Evolutionary conservation across 35 echinoderm and acorn worm genomes (phyloP).

Genomic region (Heliocidaris erythrogramma): DNA sequence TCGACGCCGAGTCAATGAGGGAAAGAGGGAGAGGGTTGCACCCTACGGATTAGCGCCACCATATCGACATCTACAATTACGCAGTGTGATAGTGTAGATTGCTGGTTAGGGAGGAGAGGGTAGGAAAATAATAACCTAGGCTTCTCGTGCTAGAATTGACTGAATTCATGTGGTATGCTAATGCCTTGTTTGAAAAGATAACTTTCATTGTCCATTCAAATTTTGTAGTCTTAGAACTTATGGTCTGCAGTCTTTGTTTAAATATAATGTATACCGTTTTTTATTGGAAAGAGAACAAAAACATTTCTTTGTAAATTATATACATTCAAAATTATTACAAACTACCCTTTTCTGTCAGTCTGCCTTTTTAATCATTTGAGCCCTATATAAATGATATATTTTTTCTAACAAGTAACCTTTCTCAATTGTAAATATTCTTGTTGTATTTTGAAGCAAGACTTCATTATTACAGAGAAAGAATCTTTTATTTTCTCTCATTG

Average conservation of each 20-base stretch:
- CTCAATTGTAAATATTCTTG: not conserved
- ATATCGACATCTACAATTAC: conserved; percentile 40
- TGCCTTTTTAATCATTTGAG: no score
- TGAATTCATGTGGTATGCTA: not conserved
- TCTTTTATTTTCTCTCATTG: not conserved
- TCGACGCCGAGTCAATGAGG: not conserved
- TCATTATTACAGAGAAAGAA: not conserved
- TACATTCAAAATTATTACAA: no score
- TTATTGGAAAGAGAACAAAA: no score
- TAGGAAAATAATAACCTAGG: not conserved
- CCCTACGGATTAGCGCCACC: not conserved
- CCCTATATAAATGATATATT: no score
- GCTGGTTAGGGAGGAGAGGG: conserved; percentile 9
- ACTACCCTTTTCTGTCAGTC: no score
- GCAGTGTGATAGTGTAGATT: conserved; percentile 8
- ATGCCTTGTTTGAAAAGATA: not conserved
- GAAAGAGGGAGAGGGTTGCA: conserved; percentile 8
- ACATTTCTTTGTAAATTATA: no score
- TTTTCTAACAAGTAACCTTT: not conserved
- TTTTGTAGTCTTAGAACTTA: not conserved
- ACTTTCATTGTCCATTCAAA: not conserved
- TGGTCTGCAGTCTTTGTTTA: not conserved
- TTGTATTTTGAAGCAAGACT: not conserved
- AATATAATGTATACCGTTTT: not conserved
- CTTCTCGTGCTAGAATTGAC: not conserved